Base-by-base conservation (phyloP, 2,888 invertebrate genomes). In the Tyria jacobaeae region DNA sequence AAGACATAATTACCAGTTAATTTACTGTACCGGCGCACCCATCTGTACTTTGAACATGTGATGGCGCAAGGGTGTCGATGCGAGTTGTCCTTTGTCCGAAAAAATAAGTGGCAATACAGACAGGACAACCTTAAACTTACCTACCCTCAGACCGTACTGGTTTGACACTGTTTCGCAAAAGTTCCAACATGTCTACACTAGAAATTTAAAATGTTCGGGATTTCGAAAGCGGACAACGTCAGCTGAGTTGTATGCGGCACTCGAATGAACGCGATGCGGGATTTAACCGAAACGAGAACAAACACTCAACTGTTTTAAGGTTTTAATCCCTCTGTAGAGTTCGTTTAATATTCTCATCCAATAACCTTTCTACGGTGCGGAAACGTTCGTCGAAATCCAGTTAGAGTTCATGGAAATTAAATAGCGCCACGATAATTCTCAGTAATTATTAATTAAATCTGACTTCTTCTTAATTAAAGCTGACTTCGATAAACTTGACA, bases 141-240 rank as follows among this genome's bases (percentile, higher is more conserved):
- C 64, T 64, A 67, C 61, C 64, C 74, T 68, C 68, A 75, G 70
- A 73, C 64, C 75, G 68, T 73, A 71, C 68, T 70, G 73, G 76
- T 76, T 79, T 80, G 78, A 73, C 68, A 70, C 66, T 61, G 66
- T 62, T 59, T 64, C 12, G 25, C 60, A 73, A 82, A 84, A 79
- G 80, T 84, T 76, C 59, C 78, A 76, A 70, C 71, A 68, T 65
- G 62, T 57, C 51, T 62, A 74, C 74, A 82, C 81, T 81, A 81
- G 77, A 82, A 77, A 80, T 82, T 83, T 79, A 69, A 79, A 83
- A 82, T 79, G 78, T 79, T 68, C 71, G 60, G 80, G 75, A 80
- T 84, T 81, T 75, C 77, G 73, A 78, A 70, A 78, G 76, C 59
- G 71, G 76, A 78, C 83, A 78, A 63, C 70, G 72, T 73, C 67